Evolutionary conservation across 2,888 invertebrate species (phyloP).

Genomic region (Argyra leucocephala): DNA sequence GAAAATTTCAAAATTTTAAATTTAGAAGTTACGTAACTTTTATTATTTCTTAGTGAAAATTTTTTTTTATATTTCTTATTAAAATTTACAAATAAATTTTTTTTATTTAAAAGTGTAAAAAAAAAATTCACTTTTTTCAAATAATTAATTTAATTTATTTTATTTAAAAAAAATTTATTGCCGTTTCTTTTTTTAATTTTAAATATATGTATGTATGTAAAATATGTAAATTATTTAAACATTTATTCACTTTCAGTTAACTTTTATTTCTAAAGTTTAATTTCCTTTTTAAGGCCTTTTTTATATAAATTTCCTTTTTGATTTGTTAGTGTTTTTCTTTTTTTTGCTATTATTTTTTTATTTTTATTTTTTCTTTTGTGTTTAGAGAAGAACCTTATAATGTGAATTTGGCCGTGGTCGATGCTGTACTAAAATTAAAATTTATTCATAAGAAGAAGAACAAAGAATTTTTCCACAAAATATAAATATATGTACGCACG

Average conservation of each 20-base stretch:
- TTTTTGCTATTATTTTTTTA: too few species aligned
- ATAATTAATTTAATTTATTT: too few species aligned
- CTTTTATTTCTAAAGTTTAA: slow-evolving; percentile 4
- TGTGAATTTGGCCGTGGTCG: slow-evolving; percentile 27
- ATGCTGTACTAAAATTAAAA: slow-evolving; percentile 27
- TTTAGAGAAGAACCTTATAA: neutral
- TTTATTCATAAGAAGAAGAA: neutral
- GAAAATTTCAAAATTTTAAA: neutral
- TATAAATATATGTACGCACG: too few species aligned
- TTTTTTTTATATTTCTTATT: neutral
- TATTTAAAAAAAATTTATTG: neutral
- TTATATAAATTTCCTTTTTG: slow-evolving; percentile 13
- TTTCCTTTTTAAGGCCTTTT: slow-evolving; percentile 11
- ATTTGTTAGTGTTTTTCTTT: slow-evolving; percentile 9
- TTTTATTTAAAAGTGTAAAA: neutral
- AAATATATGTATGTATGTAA: neutral
- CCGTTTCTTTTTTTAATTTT: neutral
- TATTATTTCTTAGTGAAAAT: too few species aligned
- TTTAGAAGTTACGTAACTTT: neutral
- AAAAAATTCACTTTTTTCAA: neutral
- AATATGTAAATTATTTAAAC: too few species aligned
- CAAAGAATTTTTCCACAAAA: slow-evolving; percentile 17
- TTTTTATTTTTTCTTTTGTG: neutral
- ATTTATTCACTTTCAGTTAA: neutral
- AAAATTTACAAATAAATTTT: neutral